A percentile compares a stretch with the other conserved stretches of the same genome.
phyloP scores from a whole-genome alignment of 2,888 invertebrate species.

The Conistra vaccinii region DNA sequence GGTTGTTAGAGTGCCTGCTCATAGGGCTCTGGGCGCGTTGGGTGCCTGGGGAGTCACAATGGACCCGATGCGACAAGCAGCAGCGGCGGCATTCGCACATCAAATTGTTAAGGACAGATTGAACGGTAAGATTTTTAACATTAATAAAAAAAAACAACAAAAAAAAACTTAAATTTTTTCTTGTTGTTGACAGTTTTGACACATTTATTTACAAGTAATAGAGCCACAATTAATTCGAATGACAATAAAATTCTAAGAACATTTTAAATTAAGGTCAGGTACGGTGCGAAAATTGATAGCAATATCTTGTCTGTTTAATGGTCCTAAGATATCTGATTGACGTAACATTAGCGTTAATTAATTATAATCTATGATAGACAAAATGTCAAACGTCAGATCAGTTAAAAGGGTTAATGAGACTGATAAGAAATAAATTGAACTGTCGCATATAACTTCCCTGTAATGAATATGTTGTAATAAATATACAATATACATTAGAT shows the following conservation, averaged over 20 bases:
- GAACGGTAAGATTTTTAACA: conserved; percentile 92
- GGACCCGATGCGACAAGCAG: conserved; percentile 92
- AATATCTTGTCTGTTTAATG: conserved; percentile 7
- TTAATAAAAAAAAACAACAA: neutral
- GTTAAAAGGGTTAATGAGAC: conserved; percentile 50
- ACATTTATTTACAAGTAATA: too few relatives aligned
- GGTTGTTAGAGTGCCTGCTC: conserved; percentile 95
- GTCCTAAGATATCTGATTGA: conserved; percentile 24
- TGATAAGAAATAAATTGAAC: conserved; percentile 32
- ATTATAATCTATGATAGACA: conserved; percentile 32
- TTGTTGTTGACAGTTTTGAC: too few relatives aligned
- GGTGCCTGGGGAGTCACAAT: conserved; percentile 91
- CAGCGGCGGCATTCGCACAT: conserved; percentile 94
- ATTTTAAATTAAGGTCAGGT: conserved; percentile 14
- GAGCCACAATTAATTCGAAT: too few relatives aligned
- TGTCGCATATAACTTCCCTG: conserved; percentile 31
- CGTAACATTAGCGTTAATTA: conserved; percentile 30
- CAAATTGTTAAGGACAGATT: conserved; percentile 96
- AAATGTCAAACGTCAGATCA: conserved; percentile 55
- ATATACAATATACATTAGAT: too few relatives aligned
- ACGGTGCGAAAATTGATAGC: conserved; percentile 6
- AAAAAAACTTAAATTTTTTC: too few relatives aligned
- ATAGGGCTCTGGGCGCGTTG: conserved; percentile 91
- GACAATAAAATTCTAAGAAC: neutral
- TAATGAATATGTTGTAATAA: conserved; percentile 34